Conservation (phyloP, 2,113 vertebrate genomes). For the Elachura formosa region DNA sequence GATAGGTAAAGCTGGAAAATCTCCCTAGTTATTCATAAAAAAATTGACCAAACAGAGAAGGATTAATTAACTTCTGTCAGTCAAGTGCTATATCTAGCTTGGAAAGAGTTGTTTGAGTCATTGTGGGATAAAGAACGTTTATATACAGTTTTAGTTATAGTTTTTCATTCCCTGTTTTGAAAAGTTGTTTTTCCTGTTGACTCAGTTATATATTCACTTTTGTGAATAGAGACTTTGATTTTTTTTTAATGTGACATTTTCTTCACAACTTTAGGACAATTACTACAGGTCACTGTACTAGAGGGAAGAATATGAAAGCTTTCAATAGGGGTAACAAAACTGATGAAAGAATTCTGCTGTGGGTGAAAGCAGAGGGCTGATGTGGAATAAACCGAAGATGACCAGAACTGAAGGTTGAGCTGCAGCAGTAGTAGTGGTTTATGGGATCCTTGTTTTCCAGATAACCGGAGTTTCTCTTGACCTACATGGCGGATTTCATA, state of each 20-base stretch:
- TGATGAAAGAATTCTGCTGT: fast-evolving
- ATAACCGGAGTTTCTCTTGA: not conserved
- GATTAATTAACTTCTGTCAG: not conserved
- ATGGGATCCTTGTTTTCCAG: not conserved
- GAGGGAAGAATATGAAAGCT: not conserved
- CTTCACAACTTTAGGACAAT: not conserved
- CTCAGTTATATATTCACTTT: not conserved
- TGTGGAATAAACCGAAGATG: not conserved
- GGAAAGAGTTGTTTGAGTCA: not conserved
- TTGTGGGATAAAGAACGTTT: not conserved
- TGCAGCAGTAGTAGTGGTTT: not conserved
- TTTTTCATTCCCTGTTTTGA: not conserved
- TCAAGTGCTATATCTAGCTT: not conserved
- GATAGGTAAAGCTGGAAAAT: not conserved
- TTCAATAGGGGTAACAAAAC: not conserved
- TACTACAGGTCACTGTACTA: not conserved
- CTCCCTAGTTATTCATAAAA: not conserved
- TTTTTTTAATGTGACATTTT: not conserved
- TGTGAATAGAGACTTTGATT: not conserved
- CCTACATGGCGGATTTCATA: not conserved
- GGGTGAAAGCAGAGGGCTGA: not conserved
- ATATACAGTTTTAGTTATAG: not conserved
- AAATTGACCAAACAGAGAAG: not conserved
- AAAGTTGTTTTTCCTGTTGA: not conserved
- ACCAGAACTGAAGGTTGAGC: not conserved